Evolutionary conservation across 92 coral and sea anemone genomes (phyloP).

Genomic region (Parazoanthus swiftii): DNA sequence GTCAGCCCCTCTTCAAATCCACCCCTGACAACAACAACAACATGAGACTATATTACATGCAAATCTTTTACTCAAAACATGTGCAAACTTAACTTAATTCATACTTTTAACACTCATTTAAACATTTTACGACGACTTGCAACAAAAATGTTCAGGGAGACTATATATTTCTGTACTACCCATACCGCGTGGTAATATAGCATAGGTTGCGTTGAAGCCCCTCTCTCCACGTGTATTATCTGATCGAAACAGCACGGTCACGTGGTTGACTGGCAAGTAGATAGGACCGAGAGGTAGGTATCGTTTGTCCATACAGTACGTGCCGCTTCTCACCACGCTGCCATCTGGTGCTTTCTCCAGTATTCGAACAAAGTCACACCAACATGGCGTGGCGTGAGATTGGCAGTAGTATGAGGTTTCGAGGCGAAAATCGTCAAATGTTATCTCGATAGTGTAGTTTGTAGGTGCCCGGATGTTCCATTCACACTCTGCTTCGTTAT

Average conservation of each 20-base stretch:
- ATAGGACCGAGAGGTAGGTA: slow-evolving; percentile 15
- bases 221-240: not conserved
- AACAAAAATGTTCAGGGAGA: not conserved
- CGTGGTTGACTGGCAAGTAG: slow-evolving; percentile 7
- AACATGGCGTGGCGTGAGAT: slow-evolving; percentile 7
- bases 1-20: no score
- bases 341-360: not conserved
- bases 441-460: slow-evolving; percentile 19
- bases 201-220: slow-evolving; percentile 35
- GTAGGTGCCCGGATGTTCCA: slow-evolving; percentile 39
- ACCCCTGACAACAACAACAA: no score
- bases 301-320: slow-evolving; percentile 20
- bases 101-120: no score
- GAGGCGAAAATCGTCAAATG: slow-evolving; percentile 31
- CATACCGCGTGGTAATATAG: not conserved
- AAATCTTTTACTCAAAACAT: no score
- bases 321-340: not conserved
- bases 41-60: no score
- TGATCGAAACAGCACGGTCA: slow-evolving; percentile 40
- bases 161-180: not conserved
- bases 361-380: slow-evolving; percentile 21
- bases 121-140: not conserved
- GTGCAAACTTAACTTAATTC: no score
- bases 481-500: slow-evolving; percentile 29
- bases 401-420: slow-evolving; percentile 6